Conservation (phyloP, 2,888 invertebrate species). For the Erebia aethiops region DNA sequence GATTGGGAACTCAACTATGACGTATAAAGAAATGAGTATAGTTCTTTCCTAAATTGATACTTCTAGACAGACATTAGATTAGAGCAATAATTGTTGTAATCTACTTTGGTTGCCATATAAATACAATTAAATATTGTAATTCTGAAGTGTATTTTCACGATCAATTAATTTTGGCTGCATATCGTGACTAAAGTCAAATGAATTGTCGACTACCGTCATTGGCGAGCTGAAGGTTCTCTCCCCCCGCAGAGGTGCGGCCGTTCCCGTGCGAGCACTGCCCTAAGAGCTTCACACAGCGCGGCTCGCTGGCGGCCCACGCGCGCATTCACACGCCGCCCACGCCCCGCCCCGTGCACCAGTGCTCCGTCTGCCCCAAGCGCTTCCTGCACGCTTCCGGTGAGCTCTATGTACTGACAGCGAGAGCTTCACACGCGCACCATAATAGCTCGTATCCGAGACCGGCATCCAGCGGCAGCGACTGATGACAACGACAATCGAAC, state of each 20-base stretch:
- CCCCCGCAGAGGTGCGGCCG: conserved; percentile 81
- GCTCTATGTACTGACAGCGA: neutral
- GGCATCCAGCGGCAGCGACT: too few species aligned
- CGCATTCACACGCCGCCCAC: conserved; percentile 72
- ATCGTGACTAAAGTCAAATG: too few species aligned
- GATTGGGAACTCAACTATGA: conserved; percentile 28
- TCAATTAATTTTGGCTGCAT: too few species aligned
- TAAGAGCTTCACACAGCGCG: conserved; percentile 88
- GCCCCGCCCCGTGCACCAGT: conserved; percentile 82
- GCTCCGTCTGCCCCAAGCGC: conserved; percentile 71
- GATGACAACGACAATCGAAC: too few species aligned
- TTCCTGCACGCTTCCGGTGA: conserved; percentile 65
- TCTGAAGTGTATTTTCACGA: too few species aligned
- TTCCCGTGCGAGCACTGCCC: conserved; percentile 85
- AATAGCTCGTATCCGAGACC: too few species aligned
- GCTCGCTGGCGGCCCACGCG: conserved; percentile 85
- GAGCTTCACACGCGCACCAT: too few species aligned
- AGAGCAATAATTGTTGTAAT: too few species aligned
- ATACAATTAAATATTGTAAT: too few species aligned
- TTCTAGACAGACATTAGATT: conserved; percentile 2
- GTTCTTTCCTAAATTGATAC: conserved; percentile 42
- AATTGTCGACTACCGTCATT: neutral
- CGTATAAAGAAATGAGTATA: conserved; percentile 40
- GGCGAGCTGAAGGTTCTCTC: neutral
- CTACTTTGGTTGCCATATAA: too few species aligned